These are phyloP conservation scores for Anser brachyrhynchus DNA, from an alignment of 2,113 vertebrate genomes.

Conservation along the genomic window DNA sequence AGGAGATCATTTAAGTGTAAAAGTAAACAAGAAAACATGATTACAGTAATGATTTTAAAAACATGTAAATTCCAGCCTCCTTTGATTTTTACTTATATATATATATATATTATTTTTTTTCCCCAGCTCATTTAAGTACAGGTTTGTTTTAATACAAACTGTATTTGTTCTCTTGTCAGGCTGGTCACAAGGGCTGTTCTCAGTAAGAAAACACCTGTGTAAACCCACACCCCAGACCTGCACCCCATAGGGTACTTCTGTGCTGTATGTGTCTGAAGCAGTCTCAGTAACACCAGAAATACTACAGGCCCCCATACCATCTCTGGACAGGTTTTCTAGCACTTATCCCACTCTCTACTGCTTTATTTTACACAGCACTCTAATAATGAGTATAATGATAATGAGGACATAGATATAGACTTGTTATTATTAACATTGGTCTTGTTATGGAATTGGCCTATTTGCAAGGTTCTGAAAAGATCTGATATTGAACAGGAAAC, in stretches of 20 bases:
- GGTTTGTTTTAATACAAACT: neutral
- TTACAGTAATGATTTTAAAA: too few species aligned
- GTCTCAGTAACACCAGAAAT: neutral
- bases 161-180: neutral
- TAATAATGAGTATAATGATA: fast-evolving
- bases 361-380: neutral
- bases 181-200: neutral
- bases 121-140: neutral
- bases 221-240: neutral
- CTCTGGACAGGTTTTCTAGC: neutral
- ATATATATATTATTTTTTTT: neutral
- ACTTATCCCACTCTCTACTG: neutral
- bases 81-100: neutral
- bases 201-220: neutral
- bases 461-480: neutral
- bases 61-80: neutral
- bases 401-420: neutral
- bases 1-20: neutral
- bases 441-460: neutral
- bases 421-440: neutral
- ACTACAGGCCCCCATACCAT: neutral
- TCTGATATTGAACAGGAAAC: neutral
- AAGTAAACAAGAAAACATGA: neutral
- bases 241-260: neutral
- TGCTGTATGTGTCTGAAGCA: neutral